Evolutionary conservation across 53 echinoderm and acorn worm species (phyloP), one percentile per base, ranked within the genome.

Genomic region (Paelopatides confundens): DNA sequence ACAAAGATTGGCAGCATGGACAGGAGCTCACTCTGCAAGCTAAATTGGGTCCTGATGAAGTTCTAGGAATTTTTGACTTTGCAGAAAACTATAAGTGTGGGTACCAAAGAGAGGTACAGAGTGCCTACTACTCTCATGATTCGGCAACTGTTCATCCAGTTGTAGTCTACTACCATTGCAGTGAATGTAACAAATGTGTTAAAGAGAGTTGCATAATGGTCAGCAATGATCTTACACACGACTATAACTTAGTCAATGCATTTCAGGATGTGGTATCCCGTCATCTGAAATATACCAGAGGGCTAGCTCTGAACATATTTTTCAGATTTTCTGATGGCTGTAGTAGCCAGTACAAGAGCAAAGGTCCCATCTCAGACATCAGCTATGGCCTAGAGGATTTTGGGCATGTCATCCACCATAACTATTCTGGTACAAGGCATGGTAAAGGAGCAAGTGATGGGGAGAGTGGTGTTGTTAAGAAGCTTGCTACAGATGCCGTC

Each of bases 361-460:
- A 69, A 24, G 90, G 89, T 3, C 91, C 94, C 21, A 85, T 94
- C 23, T 89, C 93, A 28, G 90, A 93, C 49, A 58, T 93, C 24
- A 89, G 89, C 76, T 86, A 85, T 82, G 93, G 30, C 14, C 13
- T 14, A 49, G 26, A 84, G 13, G 89, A 89, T 54, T 82, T 84
- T 69, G 71, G 86, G 5, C 18, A 38, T 26, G 66, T 37, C 12
- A 81, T 85, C 15, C 43, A 69, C 3, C 90, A 90, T 62, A 87
- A 86, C 34, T 95, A 69, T 32, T 88, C 50, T 11, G 92, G 92
- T 14, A 85, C 88, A 11, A 58, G 96, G 15, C 93, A 93, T 77
- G 93, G 93, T 0, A 93, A 93, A 74, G 93, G 96, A 9, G 67
- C 96, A 0, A 86, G 93, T 64, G 96, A 96, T 86, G 96, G 96